phyloP scores from a whole-genome alignment of 2,113 vertebrate species.

The Urocitellus parryii region DNA sequence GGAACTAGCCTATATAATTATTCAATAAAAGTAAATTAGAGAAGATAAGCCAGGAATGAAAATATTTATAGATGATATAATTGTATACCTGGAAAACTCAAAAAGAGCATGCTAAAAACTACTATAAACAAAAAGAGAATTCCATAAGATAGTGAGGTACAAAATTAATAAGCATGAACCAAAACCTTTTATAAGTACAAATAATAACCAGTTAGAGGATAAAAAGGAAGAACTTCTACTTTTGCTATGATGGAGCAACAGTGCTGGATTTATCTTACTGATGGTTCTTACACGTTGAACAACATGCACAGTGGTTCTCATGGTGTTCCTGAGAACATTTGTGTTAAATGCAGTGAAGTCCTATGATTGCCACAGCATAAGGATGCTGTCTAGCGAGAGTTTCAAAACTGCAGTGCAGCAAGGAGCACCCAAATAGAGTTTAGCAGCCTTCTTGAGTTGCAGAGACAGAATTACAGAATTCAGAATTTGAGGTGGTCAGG shows the following conservation, averaged over 20 bases:
- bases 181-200: not conserved
- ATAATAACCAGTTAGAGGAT: not conserved
- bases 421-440: not conserved
- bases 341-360: not conserved
- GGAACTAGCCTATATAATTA: not conserved
- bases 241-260: not conserved
- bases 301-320: not conserved
- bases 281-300: too few species aligned
- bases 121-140: not conserved
- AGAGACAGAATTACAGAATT: not conserved
- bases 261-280: not conserved
- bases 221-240: not conserved
- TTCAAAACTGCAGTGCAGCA: not conserved
- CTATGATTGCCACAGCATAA: not conserved
- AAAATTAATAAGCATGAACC: not conserved
- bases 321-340: too few species aligned
- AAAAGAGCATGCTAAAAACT: not conserved
- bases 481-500: not conserved
- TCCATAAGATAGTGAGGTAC: not conserved
- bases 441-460: not conserved
- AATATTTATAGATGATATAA: not conserved
- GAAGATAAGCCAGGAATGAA: not conserved
- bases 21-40: not conserved
- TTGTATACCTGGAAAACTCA: too few species aligned
- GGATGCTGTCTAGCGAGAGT: not conserved